Evolutionary conservation across 2,888 invertebrate species (phyloP).

Genomic region (Rhagonycha fulva): DNA sequence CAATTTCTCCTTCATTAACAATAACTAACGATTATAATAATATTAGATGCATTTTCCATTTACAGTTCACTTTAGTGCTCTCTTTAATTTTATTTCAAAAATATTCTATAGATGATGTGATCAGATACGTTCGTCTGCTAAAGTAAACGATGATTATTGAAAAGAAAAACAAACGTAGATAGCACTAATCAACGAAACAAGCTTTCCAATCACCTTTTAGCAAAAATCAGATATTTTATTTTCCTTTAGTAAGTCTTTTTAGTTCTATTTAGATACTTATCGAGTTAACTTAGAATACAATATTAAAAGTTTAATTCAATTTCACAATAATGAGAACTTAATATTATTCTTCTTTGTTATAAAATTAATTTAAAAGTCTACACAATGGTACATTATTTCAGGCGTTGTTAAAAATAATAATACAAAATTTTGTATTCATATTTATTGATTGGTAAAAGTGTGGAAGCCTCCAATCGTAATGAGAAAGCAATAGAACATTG

Average conservation of each 20-base stretch:
- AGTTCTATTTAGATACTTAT: not conserved
- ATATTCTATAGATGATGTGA: conserved; percentile 18
- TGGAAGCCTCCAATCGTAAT: conserved; percentile 23
- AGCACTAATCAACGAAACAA: conserved; percentile 20
- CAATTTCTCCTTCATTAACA: not conserved
- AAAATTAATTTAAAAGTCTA: not conserved
- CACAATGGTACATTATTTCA: not conserved
- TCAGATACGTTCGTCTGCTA: conserved; percentile 19
- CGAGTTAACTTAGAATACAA: not conserved
- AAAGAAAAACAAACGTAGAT: conserved; percentile 23
- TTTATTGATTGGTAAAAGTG: conserved; percentile 1
- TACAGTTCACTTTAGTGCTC: not conserved
- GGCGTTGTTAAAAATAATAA: not conserved
- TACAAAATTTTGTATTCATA: not conserved
- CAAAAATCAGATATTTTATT: not conserved
- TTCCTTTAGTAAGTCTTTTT: not conserved
- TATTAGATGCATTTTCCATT: conserved; percentile 11
- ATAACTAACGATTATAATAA: not conserved
- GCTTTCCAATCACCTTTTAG: conserved; percentile 19
- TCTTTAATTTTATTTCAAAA: conserved; percentile 12
- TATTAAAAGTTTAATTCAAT: not conserved
- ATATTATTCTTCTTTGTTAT: not conserved
- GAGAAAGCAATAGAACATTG: conserved; percentile 29
- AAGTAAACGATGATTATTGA: conserved; percentile 27
- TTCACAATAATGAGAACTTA: not conserved